These are phyloP conservation scores for Aleiodes leptofemur DNA, from an alignment of 2,888 invertebrate species.

Conservation along the genomic window DNA sequence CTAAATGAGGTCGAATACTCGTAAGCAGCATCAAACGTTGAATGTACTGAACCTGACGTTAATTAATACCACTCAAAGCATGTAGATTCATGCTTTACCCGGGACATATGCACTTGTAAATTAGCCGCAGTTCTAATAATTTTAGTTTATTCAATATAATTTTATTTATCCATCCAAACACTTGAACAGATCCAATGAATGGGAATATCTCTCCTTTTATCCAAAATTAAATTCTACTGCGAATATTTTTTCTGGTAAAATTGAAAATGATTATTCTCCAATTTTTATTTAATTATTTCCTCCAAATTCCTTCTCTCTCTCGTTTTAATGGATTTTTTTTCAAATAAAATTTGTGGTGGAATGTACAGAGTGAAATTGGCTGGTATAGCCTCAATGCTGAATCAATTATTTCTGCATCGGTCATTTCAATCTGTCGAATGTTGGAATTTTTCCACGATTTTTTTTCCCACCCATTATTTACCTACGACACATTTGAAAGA, in stretches of 20 bases:
- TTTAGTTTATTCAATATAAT: neutral
- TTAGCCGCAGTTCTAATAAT: slow-evolving; percentile 35
- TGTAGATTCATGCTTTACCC: too few species aligned
- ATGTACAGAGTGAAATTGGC: slow-evolving; percentile 25
- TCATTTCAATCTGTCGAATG: slow-evolving; percentile 24
- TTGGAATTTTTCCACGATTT: slow-evolving; percentile 5
- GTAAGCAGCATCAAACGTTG: slow-evolving; percentile 64
- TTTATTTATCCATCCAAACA: neutral
- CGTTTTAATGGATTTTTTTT: slow-evolving; percentile 17
- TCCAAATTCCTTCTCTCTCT: neutral
- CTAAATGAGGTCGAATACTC: slow-evolving; percentile 63
- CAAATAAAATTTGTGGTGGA: slow-evolving; percentile 34
- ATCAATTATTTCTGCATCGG: slow-evolving; percentile 34
- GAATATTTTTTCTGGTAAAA: too few species aligned
- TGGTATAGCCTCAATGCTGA: slow-evolving; percentile 18
- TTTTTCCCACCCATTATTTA: neutral
- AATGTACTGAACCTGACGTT: slow-evolving; percentile 66
- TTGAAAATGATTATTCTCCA: too few species aligned
- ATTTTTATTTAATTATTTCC: neutral
- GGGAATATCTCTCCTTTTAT: too few species aligned
- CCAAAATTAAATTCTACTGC: too few species aligned
- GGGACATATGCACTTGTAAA: too few species aligned
- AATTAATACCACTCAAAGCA: slow-evolving; percentile 67
- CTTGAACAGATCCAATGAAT: too few species aligned
- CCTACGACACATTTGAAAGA: neutral